These are phyloP conservation scores for Cremastobaeus sp. DNA, from an alignment of 2,888 invertebrate genomes.

Conservation along the genomic window DNA sequence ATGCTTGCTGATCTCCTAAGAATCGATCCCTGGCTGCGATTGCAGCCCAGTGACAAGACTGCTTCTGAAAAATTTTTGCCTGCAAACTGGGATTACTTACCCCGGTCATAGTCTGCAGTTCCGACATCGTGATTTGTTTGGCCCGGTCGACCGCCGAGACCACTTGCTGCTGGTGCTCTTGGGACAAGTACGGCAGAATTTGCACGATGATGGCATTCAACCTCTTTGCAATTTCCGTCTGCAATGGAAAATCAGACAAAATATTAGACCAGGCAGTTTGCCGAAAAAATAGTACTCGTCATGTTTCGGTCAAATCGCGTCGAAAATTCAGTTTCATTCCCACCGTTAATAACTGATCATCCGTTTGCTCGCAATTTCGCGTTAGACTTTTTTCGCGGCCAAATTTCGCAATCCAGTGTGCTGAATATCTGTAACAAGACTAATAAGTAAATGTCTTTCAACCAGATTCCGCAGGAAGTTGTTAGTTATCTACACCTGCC, in stretches of 20 bases:
- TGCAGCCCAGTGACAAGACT: no score
- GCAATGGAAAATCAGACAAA: slow-evolving; percentile 73
- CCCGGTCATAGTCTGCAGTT: slow-evolving; percentile 95
- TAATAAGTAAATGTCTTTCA: slow-evolving; percentile 55
- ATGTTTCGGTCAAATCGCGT: no score
- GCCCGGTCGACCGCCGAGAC: slow-evolving; percentile 95
- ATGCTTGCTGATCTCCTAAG: no score
- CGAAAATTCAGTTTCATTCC: no score
- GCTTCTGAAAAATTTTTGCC: no score
- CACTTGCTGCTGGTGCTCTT: slow-evolving; percentile 95
- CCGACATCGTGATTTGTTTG: slow-evolving; percentile 95
- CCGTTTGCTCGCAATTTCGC: no score
- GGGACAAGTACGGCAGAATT: slow-evolving; percentile 94
- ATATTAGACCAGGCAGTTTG: not conserved
- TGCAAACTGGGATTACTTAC: slow-evolving; percentile 81
- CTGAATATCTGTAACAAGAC: slow-evolving; percentile 44
- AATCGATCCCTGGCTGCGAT: no score
- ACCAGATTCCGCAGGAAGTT: slow-evolving; percentile 54
- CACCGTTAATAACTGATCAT: no score
- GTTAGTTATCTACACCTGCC: slow-evolving; percentile 57
- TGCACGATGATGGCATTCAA: slow-evolving; percentile 95
- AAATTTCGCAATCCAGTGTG: slow-evolving; percentile 37
- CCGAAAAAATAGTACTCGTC: no score
- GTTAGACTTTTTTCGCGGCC: slow-evolving; percentile 3
- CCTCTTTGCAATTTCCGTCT: slow-evolving; percentile 93